Base-by-base conservation (phyloP, 2,888 invertebrate species). In the Cyclophora albipunctata region DNA sequence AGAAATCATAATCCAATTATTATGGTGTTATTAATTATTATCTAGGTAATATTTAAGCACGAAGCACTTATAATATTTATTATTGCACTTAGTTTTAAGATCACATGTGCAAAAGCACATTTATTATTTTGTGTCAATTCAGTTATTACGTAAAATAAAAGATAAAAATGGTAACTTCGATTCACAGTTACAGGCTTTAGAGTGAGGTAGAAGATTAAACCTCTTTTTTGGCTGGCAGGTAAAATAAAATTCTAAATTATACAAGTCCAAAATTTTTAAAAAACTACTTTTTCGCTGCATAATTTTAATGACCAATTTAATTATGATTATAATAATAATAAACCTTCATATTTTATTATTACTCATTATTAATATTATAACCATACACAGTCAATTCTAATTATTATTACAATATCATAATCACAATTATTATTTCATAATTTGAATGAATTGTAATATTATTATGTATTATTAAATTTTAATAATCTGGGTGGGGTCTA, bases 81-180 rank as follows among this genome's bases (percentile, higher is more conserved):
- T 72, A 74, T 75, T 77, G 75, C 76, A 77, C 73, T 37, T 37
- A 65, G 67, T 62, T 48, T 75, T 71, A 79, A 77, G 75, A 78
- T 75, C 72, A 59, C 65, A 64, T 63, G 75, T 71, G 75, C 64
- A 64, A 59, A 63, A 70, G 72, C 77, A 78, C 78, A 65, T 66
- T 66, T 66, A 66, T 61, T 54, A 60, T 60, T 63, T 64, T 54
- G 62, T 60, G 60, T 60, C 55, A 59, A 60, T 57, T 58, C 52
- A 52, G 49, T 55, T 49, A 45, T 40, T 40, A 41, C 46, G 33
- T 34, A 49, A 5, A 48, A 47, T 45, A 3, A 55, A 47, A 45
- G 54, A 48, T 44, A 51, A 51, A 46, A 43, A 44, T 48, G 50
- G 49, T 48, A 49, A 37, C 37, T 37, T 37, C 37, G 5, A 37